Evolutionary conservation across 2,888 invertebrate genomes (phyloP), one percentile per base, ranked within the genome.

Genomic region (Incurvaria masculella): DNA sequence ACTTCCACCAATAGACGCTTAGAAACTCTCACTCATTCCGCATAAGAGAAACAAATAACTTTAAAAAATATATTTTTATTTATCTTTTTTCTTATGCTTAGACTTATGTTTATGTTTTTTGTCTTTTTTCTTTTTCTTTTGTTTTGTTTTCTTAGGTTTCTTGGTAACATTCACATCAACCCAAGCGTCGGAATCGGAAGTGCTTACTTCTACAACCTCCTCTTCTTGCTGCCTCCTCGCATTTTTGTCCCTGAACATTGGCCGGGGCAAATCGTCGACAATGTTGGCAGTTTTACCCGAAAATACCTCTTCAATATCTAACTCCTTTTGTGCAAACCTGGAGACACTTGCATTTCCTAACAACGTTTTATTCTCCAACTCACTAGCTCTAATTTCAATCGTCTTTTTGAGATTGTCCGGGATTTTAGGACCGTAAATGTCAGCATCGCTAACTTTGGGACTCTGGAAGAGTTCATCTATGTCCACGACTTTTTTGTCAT

Each of bases 341-440:
- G 33, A 33, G 14, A 33, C 33, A 8, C 3, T 14, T 33, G 33
- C 14, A 33, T 33, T 33, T 3, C 33, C 33, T 14, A 14, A 33
- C 11, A 33, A 8, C 14, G 3, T 33, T 33, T 8, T 11, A 14
- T 33, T 14, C 8, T 33, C 33, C 3, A 14, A n/a, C 14, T 33
- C 33, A 33, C 3, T 14, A 14, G 47, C 26, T 4, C 14, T 33
- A 27, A 52, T 56, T 51, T 66, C 60, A 43, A 72, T 49, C 47
- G 63, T 61, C 42, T 63, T 67, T 50, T 63, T 61, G 38, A 78
- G 56, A 55, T 64, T 76, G 10, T 78, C 73, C 1, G 85, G 85
- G 53, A 85, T 72, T 59, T 74, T 81, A 0, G 85, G 85, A 0
- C 85, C 85, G 46, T 85, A 85, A 16, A 72, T 61, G 55, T 75